Evolutionary conservation across 30 jellyfish, hydroid and myxozoan genomes (phyloP).

Genomic region (Pelagia noctiluca): DNA sequence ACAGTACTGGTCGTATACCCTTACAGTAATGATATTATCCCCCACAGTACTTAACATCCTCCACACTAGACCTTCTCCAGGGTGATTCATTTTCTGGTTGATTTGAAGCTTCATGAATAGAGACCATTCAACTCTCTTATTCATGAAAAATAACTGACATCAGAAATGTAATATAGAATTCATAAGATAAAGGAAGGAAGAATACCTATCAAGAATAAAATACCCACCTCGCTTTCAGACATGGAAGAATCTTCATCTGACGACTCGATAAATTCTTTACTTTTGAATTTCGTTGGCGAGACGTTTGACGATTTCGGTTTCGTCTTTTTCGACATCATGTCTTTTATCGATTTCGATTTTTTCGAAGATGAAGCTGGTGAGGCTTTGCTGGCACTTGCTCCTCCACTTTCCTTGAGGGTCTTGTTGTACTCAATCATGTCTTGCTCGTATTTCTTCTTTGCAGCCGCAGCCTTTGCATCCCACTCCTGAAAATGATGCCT

Average conservation of each 20-base stretch:
- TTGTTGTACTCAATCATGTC: constrained; percentile 75
- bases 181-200: no score
- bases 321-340: background rate
- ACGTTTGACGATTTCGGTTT: constrained; percentile 33
- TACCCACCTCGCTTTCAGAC: constrained; percentile 72
- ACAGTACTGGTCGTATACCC: no score
- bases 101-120: no score
- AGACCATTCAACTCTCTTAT: no score
- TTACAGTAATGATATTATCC: no score
- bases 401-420: constrained; percentile 28
- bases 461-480: constrained; percentile 74
- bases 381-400: no score
- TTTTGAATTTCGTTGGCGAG: constrained; percentile 77
- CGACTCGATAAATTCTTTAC: constrained; percentile 90
- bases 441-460: constrained; percentile 68
- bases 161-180: no score
- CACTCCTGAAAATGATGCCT: constrained; percentile 55
- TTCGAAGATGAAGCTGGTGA: no score
- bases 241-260: constrained; percentile 68
- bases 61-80: no score
- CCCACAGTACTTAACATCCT: no score
- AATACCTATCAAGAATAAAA: background rate
- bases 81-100: no score
- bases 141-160: no score
- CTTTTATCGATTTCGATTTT: background rate